phyloP scores from a whole-genome alignment of 2,888 invertebrate genomes.

The Brassicogethes aeneus region DNA sequence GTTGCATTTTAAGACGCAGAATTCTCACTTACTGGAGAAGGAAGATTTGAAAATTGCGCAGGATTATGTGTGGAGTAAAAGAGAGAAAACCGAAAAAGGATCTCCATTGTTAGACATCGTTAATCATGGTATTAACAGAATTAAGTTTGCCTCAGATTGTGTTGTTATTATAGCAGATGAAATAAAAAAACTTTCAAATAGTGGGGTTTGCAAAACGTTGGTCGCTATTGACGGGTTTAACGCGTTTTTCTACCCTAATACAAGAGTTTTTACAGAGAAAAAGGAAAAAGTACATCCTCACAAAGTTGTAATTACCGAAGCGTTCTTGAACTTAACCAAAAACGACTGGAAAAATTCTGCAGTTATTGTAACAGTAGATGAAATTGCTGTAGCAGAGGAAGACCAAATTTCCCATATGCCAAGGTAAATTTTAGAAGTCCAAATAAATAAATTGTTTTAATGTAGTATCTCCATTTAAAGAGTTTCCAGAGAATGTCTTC shows the following conservation, averaged over 20 bases:
- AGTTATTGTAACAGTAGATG: slow-evolving; percentile 65
- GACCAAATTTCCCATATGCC: slow-evolving; percentile 62
- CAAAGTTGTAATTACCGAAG: slow-evolving; percentile 64
- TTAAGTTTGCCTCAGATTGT: slow-evolving; percentile 80
- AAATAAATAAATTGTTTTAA: slow-evolving; percentile 1
- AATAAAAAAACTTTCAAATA: slow-evolving; percentile 59
- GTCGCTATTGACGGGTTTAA: slow-evolving; percentile 90
- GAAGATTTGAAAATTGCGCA: slow-evolving; percentile 53
- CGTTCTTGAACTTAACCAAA: slow-evolving; percentile 66
- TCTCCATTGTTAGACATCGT: slow-evolving; percentile 61
- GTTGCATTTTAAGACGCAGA: slow-evolving; percentile 75
- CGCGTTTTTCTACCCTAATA: slow-evolving; percentile 68
- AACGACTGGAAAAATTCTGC: slow-evolving; percentile 82
- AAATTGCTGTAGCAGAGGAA: slow-evolving; percentile 54
- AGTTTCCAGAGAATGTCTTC: no score
- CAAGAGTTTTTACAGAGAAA: slow-evolving; percentile 60
- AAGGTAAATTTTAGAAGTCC: no score
- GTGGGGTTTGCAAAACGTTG: slow-evolving; percentile 66
- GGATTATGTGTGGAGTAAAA: slow-evolving; percentile 76
- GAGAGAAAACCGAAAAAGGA: slow-evolving; percentile 67
- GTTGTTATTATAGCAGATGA: slow-evolving; percentile 70
- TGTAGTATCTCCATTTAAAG: no score
- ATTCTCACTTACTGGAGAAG: slow-evolving; percentile 51
- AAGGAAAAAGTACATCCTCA: slow-evolving; percentile 59
- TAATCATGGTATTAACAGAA: slow-evolving; percentile 75